phyloP scores from a whole-genome alignment of 2,113 vertebrate genomes.

The Xerus inauris region DNA sequence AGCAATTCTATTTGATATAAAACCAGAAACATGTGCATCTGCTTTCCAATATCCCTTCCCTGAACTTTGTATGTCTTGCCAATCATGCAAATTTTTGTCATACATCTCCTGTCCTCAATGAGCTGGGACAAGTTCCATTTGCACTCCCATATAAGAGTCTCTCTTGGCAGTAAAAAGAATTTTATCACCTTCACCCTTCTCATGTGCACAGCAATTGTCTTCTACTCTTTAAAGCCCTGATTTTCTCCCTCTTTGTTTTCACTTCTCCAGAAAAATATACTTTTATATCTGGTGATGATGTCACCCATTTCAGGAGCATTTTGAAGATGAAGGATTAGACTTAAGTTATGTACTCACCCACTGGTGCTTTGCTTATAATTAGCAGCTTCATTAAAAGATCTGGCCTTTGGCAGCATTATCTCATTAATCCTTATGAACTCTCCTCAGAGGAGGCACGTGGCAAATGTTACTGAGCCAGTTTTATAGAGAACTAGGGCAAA shows the following conservation, averaged over 20 bases:
- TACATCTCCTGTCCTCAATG: not conserved
- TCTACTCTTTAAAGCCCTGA: not conserved
- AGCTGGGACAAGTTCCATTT: not conserved
- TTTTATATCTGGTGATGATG: conserved; percentile 4
- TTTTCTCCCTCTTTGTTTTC: conserved; percentile 19
- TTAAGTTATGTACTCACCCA: not conserved
- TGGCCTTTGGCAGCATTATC: not conserved
- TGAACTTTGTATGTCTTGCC: not conserved
- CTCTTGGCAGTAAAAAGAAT: not conserved
- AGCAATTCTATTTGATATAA: not conserved
- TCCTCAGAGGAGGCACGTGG: not conserved
- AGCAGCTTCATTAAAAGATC: conserved; percentile 42
- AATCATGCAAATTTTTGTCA: not conserved
- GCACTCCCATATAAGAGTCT: not conserved
- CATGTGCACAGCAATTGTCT: not conserved
- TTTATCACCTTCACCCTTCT: not conserved
- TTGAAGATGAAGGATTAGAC: conserved; percentile 23
- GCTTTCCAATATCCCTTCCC: not conserved
- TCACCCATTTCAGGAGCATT: not conserved
- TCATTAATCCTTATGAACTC: conserved; percentile 38
- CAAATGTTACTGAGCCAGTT: not conserved
- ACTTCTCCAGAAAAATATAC: not conserved
- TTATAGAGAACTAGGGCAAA: not conserved
- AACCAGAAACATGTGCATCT: not conserved
- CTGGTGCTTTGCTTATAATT: conserved; percentile 32